These are phyloP conservation scores for Tragelaphus scriptus DNA, from an alignment of 2,113 vertebrate species.

Conservation along the genomic window DNA sequence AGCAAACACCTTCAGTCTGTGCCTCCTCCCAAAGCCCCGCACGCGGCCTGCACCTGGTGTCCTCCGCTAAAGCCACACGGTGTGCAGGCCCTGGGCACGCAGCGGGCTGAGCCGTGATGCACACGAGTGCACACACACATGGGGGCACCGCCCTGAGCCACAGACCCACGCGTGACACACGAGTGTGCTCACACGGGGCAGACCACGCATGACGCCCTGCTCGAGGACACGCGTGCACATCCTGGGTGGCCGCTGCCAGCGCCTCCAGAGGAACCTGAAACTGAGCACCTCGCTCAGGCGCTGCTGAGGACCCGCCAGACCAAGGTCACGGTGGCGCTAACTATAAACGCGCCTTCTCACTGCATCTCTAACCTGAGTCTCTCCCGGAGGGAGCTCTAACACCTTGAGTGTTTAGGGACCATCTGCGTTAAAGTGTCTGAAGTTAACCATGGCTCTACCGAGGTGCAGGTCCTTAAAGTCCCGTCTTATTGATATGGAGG, in stretches of 20 bases:
- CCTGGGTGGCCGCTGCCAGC: background rate
- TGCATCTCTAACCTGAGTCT: background rate
- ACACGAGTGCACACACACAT: background rate
- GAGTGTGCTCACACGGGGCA: fast-evolving
- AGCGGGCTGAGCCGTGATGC: fast-evolving
- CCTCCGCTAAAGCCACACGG: fast-evolving
- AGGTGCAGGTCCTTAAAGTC: background rate
- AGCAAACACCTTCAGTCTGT: background rate
- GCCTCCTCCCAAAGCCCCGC: background rate
- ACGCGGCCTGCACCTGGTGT: background rate
- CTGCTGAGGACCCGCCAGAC: background rate
- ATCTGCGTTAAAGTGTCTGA: background rate
- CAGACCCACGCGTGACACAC: background rate
- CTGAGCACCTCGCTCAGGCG: background rate
- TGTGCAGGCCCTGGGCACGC: background rate
- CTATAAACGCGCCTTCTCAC: fast-evolving
- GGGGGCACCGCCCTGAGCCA: background rate
- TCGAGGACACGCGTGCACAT: background rate
- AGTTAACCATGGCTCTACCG: background rate
- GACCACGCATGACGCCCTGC: background rate
- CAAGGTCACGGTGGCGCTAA: fast-evolving
- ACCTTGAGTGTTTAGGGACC: background rate
- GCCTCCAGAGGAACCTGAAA: background rate
- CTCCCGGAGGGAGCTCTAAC: background rate
- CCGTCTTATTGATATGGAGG: background rate